Percentiles rank a stretch among this genome's conserved stretches.
Evolutionary conservation across 2,888 invertebrate genomes (phyloP).

Genomic region (Philonicus albiceps): DNA sequence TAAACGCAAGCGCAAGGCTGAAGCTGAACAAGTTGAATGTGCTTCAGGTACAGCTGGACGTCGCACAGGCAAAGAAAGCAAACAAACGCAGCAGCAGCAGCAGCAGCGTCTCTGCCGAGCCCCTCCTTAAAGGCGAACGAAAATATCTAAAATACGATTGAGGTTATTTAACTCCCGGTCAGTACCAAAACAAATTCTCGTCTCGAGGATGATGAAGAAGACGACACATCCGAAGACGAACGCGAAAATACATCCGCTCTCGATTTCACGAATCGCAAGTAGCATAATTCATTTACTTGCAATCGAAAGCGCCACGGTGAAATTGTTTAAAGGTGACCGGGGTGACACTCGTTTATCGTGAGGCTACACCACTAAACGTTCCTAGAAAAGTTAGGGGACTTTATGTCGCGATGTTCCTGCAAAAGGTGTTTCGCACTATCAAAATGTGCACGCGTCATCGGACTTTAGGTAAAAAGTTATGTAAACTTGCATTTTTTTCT

Average conservation of each 20-base stretch:
- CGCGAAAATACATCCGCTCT: not conserved
- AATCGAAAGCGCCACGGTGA: not conserved
- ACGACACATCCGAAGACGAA: not conserved
- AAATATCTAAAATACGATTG: not conserved
- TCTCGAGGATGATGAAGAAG: not conserved
- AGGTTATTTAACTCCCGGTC: conserved; percentile 10
- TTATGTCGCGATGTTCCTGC: not conserved
- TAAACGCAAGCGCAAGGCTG: not conserved
- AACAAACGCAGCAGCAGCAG: not conserved
- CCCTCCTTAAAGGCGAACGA: not conserved
- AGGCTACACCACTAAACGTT: not conserved
- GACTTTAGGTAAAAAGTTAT: not conserved
- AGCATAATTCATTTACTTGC: not conserved
- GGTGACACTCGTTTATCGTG: not conserved
- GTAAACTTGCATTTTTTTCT: not conserved
- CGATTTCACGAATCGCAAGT: not conserved
- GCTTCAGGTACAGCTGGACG: not conserved
- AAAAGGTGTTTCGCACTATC: not conserved
- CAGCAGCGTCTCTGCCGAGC: not conserved
- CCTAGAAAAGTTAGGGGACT: not conserved
- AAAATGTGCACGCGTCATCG: conserved; percentile 7
- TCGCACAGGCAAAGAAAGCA: not conserved
- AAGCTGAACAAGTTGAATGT: not conserved
- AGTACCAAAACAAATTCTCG: not conserved
- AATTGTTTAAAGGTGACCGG: not conserved